Percentiles rank a stretch among this genome's conserved stretches.
Conservation (phyloP, 2,113 vertebrate genomes). For the Colossoma macropomum region DNA sequence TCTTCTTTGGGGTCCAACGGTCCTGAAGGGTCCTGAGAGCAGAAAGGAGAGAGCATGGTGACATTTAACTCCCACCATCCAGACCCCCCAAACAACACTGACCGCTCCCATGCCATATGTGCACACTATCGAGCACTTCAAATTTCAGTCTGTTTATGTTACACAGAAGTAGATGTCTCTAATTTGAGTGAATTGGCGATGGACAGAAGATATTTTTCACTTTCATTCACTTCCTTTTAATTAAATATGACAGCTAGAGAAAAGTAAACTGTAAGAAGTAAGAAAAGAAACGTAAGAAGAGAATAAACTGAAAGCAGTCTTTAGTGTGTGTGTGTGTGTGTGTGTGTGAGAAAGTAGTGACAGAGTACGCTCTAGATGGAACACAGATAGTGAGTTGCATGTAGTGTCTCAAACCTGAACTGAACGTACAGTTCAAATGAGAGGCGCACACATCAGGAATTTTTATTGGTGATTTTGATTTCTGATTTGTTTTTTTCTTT, state of each 20-base stretch:
- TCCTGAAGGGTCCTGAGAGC: slow-evolving; percentile 81
- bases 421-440: too few relatives aligned
- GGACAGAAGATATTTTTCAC: slow-evolving; percentile 12
- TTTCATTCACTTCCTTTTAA: slow-evolving; percentile 1
- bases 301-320: neutral
- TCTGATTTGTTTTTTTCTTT: too few relatives aligned
- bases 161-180: neutral
- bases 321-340: slow-evolving; percentile 23
- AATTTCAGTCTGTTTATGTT: slow-evolving; percentile 12
- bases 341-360: slow-evolving; percentile 34
- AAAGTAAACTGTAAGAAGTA: neutral
- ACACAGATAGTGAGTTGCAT: slow-evolving; percentile 17
- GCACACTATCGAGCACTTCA: slow-evolving; percentile 8
- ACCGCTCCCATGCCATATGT: neutral
- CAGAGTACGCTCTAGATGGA: neutral
- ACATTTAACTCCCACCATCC: neutral
- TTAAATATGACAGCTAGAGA: slow-evolving; percentile 2
- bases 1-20: slow-evolving; percentile 84
- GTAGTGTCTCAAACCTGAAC: too few relatives aligned
- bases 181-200: neutral
- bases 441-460: too few relatives aligned
- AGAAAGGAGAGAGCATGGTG: neutral
- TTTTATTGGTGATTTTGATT: too few relatives aligned
- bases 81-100: neutral
- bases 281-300: neutral